phyloP scores from a whole-genome alignment of 2,797 vertebrate genomes.

The Helostoma temminkii region DNA sequence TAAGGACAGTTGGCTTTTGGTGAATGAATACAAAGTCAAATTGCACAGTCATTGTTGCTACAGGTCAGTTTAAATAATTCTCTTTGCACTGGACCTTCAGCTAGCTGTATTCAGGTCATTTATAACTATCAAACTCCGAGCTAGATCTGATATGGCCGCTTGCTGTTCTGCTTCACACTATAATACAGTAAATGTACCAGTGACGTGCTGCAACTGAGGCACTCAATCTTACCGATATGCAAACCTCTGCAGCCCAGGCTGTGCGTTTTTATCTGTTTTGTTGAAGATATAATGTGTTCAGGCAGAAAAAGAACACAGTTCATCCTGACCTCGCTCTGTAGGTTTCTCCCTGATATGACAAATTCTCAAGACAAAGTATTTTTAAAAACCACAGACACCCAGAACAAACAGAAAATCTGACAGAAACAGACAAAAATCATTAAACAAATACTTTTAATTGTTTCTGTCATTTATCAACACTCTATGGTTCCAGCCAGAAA shows the following conservation, averaged over 20 bases:
- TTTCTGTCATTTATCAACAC: no score
- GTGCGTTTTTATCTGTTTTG: constrained; percentile 18
- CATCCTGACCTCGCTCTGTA: constrained; percentile 2
- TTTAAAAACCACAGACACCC: not conserved
- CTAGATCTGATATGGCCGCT: constrained; percentile 1
- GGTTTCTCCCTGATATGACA: not conserved
- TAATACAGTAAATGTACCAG: constrained; percentile 3
- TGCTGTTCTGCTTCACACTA: constrained; percentile 10
- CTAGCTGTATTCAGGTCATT: constrained; percentile 3
- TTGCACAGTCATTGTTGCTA: constrained; percentile 6
- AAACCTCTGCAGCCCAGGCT: constrained; percentile 18
- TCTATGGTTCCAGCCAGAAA: no score
- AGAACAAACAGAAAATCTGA: no score
- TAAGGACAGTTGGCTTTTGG: constrained; percentile 18
- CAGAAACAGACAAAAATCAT: no score
- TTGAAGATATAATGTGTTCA: constrained; percentile 23
- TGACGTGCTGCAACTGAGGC: constrained; percentile 1
- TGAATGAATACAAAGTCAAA: constrained; percentile 16
- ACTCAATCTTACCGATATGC: constrained; percentile 1
- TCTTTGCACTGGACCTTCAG: not conserved
- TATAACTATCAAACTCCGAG: constrained; percentile 18
- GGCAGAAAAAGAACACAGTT: not conserved
- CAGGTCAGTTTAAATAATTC: constrained; percentile 3
- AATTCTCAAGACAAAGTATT: no score
- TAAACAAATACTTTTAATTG: no score